Evolutionary conservation across 2,888 invertebrate genomes (phyloP), one percentile per base, ranked within the genome.

Genomic region (Alentia gelatinosa): DNA sequence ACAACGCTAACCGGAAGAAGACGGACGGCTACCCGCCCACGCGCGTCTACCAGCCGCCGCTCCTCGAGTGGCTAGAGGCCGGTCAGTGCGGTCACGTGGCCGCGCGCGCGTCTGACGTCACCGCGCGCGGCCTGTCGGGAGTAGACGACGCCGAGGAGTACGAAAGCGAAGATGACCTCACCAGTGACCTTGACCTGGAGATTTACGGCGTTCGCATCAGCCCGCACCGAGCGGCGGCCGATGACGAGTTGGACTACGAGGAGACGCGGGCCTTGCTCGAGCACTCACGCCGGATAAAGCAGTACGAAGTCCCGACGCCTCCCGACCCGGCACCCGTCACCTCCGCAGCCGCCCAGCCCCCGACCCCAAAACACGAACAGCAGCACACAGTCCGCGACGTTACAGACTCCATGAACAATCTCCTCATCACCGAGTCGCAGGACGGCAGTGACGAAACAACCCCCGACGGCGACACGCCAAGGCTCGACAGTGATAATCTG

Each of bases 41-140:
- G n/a, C 75, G 90, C 39, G 50, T 90, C 42, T 90, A 90, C 50
- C 74, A 90, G 42, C 90, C 90, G 35, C 90, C 90, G 47, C 83
- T 90, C 19, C n/a, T 68, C 42, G 74, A 90, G 33, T 90, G 90
- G 90, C 42, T 90, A 0, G 90, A 90, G 50, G 26, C 47, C 30
- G 90, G 90, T 30, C 75, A 74, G 15, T 90, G 90, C 33, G 74
- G 90, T 35, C 90, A 90, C 83, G 74, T 90, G 40, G n/a, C 35
- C n/a, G 37, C 63, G 0, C 42, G 86, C 7, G 26, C 47, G 12
- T 42, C 26, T 12, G 83, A 90, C 39, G 75, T 39, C 39, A 35
- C 26, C 19, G 79, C 37, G 3, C 42, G 30, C 33, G 74, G 39
- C 7, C 15, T 15, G 5, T 35, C 23, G 9, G 19, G 1, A 12